Evolutionary conservation across 2,797 vertebrate genomes (phyloP).

Genomic region (Schizopygopsis malacanthus): DNA sequence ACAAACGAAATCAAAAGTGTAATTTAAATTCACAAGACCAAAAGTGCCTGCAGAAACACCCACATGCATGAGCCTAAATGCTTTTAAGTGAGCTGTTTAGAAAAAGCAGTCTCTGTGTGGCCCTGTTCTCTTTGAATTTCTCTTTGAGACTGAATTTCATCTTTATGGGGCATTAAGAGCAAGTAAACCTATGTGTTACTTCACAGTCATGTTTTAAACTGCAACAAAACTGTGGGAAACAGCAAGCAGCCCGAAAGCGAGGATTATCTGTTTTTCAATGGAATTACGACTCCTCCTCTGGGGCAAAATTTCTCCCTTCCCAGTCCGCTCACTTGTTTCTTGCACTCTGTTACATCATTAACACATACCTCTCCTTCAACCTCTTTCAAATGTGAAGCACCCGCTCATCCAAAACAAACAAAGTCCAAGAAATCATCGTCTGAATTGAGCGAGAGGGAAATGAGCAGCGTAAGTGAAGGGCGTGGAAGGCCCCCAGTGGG

Average conservation of each 20-base stretch:
- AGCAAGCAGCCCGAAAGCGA: conserved; percentile 23
- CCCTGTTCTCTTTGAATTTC: conserved; percentile 2
- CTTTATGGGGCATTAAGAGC: conserved; percentile 37
- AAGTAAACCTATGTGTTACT: conserved; percentile 19
- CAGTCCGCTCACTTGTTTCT: conserved; percentile 46
- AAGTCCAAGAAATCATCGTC: not conserved
- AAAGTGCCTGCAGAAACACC: not conserved
- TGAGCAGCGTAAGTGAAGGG: conserved; percentile 45
- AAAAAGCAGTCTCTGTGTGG: not conserved
- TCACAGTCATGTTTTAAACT: conserved; percentile 27
- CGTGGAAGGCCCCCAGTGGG: conserved; percentile 78
- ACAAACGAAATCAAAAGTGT: not conserved
- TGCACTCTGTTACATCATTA: conserved; percentile 56
- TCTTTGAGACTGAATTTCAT: not conserved
- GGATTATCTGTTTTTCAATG: conserved; percentile 51
- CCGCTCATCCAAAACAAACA: conserved; percentile 47
- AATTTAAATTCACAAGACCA: not conserved
- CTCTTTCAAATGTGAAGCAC: conserved; percentile 48
- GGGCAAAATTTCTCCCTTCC: conserved; percentile 17
- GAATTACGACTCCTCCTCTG: conserved; percentile 41
- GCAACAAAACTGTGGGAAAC: conserved; percentile 42
- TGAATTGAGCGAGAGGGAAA: conserved; percentile 29
- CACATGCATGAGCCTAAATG: not conserved
- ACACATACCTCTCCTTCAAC: conserved; percentile 33
- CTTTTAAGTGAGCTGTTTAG: not conserved